A percentile compares a stretch with the other conserved stretches of the same genome.
These are phyloP conservation scores for Pelosia muscerda DNA, from an alignment of 2,888 invertebrate genomes.

Conservation along the genomic window DNA sequence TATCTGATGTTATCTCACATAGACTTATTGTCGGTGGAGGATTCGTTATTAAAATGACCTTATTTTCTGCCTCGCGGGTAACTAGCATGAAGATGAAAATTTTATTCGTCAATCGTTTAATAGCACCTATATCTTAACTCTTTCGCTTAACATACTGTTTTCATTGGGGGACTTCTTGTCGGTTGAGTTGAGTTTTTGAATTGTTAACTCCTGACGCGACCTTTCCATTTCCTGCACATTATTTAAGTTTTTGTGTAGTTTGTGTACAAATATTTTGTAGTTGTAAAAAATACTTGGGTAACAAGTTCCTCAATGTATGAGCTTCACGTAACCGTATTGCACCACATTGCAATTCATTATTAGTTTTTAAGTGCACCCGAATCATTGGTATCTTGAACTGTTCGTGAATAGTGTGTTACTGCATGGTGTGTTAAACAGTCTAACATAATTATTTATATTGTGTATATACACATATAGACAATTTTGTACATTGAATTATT, in stretches of 20 bases:
- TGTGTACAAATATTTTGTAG: constrained; percentile 51
- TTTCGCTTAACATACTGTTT: constrained; percentile 82
- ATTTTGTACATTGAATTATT: constrained; percentile 12
- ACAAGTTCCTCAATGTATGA: constrained; percentile 86
- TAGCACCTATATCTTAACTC: constrained; percentile 82
- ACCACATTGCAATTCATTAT: constrained; percentile 77
- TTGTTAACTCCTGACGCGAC: constrained; percentile 87
- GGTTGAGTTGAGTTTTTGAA: constrained; percentile 78
- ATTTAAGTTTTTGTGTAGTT: constrained; percentile 59
- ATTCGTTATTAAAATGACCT: constrained; percentile 74
- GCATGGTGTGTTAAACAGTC: constrained; percentile 54
- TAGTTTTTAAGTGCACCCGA: constrained; percentile 67
- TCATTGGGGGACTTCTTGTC: constrained; percentile 86
- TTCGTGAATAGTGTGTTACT: constrained; percentile 40
- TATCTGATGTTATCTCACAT: constrained; percentile 74
- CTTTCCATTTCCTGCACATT: constrained; percentile 80
- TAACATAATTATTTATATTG: constrained; percentile 41
- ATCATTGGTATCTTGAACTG: constrained; percentile 46
- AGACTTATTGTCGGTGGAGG: constrained; percentile 81
- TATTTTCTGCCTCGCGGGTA: constrained; percentile 83
- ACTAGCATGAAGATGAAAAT: constrained; percentile 80
- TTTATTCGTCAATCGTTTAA: constrained; percentile 73
- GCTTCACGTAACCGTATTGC: constrained; percentile 66
- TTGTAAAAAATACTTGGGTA: constrained; percentile 51
- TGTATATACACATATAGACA: constrained; percentile 28